These are phyloP conservation scores for Scomber colias DNA, from an alignment of 2,113 vertebrate species.

Conservation along the genomic window DNA sequence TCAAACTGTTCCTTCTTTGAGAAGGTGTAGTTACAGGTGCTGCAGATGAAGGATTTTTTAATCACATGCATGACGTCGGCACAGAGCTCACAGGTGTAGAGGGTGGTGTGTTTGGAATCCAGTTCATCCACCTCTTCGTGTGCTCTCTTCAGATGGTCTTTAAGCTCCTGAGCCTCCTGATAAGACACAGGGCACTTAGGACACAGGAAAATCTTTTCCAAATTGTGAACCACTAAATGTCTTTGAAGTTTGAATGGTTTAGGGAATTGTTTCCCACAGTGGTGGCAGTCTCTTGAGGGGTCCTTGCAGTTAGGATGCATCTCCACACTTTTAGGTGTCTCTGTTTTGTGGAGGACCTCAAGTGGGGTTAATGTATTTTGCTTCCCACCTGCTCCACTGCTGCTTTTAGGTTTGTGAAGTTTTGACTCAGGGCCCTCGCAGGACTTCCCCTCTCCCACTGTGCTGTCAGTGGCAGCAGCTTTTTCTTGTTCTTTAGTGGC, in stretches of 20 bases:
- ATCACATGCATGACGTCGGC: constrained; percentile 97
- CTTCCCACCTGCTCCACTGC: constrained; percentile 67
- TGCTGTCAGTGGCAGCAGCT: constrained; percentile 62
- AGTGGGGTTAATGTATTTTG: constrained; percentile 77
- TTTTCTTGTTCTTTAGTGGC: constrained; percentile 74
- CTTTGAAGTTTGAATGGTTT: constrained; percentile 99
- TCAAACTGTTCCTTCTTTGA: constrained; percentile 98
- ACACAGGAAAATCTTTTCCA: constrained; percentile 96
- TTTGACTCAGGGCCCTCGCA: constrained; percentile 76
- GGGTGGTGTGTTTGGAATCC: constrained; percentile 94
- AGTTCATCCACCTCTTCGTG: constrained; percentile 87
- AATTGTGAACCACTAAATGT: constrained; percentile 96
- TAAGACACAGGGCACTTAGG: constrained; percentile 94
- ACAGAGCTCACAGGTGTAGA: constrained; percentile 96
- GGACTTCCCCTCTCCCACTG: constrained; percentile 62
- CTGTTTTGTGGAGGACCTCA: constrained; percentile 81
- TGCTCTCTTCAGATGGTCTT: constrained; percentile 88
- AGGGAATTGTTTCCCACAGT: constrained; percentile 98
- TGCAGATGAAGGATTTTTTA: constrained; percentile 97
- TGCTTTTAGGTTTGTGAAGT: constrained; percentile 73
- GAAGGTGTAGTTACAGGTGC: constrained; percentile 98
- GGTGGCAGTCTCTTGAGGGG: constrained; percentile 96
- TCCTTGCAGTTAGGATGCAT: constrained; percentile 96
- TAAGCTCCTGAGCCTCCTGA: constrained; percentile 90
- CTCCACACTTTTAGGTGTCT: constrained; percentile 84